Conservation (phyloP, 2,797 vertebrate genomes). For the Dipus sagitta region DNA sequence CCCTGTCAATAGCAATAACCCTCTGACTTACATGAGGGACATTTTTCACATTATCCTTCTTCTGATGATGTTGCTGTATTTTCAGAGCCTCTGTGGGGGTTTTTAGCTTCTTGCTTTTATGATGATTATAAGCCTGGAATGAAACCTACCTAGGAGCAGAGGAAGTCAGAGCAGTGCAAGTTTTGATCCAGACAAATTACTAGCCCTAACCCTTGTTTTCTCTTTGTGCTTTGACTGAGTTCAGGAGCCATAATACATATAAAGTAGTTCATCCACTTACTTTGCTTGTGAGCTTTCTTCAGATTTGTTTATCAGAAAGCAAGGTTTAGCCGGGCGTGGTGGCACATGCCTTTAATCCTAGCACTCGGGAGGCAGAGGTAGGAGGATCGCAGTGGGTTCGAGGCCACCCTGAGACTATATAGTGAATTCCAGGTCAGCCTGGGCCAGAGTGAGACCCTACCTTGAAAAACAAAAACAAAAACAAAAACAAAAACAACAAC, state of each 20-base stretch:
- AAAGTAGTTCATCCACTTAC: background rate
- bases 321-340: too few species aligned
- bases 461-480: too few species aligned
- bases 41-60: background rate
- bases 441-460: too few species aligned
- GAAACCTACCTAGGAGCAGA: constrained; percentile 71
- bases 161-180: constrained; percentile 67
- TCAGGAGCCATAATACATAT: background rate
- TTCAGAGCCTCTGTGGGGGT: constrained; percentile 38
- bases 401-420: too few species aligned
- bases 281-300: constrained; percentile 39
- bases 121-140: constrained; percentile 72
- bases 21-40: background rate
- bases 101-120: constrained; percentile 87
- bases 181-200: constrained; percentile 34
- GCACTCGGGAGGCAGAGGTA: too few species aligned
- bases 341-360: too few species aligned
- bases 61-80: constrained; percentile 51
- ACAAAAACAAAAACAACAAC: too few species aligned
- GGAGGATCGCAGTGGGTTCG: too few species aligned
- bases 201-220: background rate
- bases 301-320: constrained; percentile 14
- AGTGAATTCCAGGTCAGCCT: too few species aligned
- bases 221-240: constrained; percentile 18
- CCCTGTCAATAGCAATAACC: accelerated